Evolutionary conservation across 1,140 invertebrate species (phyloP), one percentile per base, ranked within the genome.

Genomic region (Semibalanus balanoides): DNA sequence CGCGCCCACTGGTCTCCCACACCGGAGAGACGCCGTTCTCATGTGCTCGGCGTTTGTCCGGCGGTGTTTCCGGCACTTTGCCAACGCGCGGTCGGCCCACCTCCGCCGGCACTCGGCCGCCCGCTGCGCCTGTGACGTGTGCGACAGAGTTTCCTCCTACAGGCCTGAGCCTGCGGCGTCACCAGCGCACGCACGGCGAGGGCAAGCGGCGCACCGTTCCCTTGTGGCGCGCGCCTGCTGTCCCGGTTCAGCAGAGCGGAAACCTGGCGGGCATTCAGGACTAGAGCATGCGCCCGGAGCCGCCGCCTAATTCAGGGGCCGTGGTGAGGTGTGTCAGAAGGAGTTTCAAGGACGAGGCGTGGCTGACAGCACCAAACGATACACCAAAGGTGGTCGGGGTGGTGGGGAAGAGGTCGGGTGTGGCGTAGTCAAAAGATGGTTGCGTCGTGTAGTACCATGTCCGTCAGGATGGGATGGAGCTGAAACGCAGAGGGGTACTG

Each of bases 1-100:
- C 76, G 79, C 64, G 77, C 80, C 40, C 81, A 88, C 81, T 87
- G 81, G 80, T 87, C 74, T 88, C 86, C n/a, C 87, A 88, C 79
- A 85, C 84, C 14, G 87, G 86, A 19, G 81, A 82, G 76, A 79
- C 79, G 74, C 81, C 81, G 19, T 82, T 78, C 76, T 76, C n/a
- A n/a, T 82, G 76, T 88, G 87, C 78, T 83, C 83, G 76, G 81
- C 85, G 70, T n/a, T n/a, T 88, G 87, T 76, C 76, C 77, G 28
- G 83, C 83, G 76, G 81, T 85, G 70, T n/a, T 88, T 87, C 76
- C 76, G 77, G 28, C 78, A 79, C 51, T 75, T 76, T 27, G 80
- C 81, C 75, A 80, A 79, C 74, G 78, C 79, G 30, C 79, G 79
- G n/a, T n/a, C 51, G 80, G 80, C n/a, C 69, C 78, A 79, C 51